Percentiles rank a stretch among this genome's conserved stretches.
phyloP scores from a whole-genome alignment of 2,113 vertebrate genomes.

The Clarias magur region DNA sequence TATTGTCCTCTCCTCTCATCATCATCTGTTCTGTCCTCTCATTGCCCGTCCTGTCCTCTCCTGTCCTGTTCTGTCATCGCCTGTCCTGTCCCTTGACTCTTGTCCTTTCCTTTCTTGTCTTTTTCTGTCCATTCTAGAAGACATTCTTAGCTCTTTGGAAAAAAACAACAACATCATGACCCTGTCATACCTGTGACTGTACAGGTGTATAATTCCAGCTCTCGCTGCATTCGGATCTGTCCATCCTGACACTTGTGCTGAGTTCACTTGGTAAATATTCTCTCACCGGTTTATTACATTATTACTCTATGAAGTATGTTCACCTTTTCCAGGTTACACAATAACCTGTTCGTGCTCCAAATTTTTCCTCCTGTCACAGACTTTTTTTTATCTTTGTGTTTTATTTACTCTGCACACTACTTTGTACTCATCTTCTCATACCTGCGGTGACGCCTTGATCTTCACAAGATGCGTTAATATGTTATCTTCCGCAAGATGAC shows the following conservation, averaged over 20 bases:
- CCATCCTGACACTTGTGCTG: neutral
- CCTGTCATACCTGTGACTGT: neutral
- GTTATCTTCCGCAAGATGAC: neutral
- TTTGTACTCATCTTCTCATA: neutral
- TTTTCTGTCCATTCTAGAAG: neutral
- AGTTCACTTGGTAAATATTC: neutral
- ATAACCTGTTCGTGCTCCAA: neutral
- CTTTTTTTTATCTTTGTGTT: neutral
- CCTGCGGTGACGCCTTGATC: neutral
- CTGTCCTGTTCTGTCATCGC: neutral
- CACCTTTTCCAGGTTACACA: neutral
- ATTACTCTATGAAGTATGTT: neutral
- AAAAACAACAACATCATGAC: too few relatives aligned
- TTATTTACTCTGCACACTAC: neutral
- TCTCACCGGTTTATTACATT: neutral
- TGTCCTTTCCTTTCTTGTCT: neutral
- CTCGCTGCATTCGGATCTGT: neutral
- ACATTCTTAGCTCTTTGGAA: neutral
- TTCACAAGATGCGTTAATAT: neutral
- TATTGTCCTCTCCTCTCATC: too few relatives aligned
- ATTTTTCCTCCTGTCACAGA: neutral
- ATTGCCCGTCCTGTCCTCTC: neutral
- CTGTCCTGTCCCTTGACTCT: too few relatives aligned
- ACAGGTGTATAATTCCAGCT: neutral
- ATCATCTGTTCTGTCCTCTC: too few relatives aligned